Evolutionary conservation across 2,888 invertebrate species (phyloP), one percentile per base, ranked within the genome.

Genomic region (Drosophila monieri): DNA sequence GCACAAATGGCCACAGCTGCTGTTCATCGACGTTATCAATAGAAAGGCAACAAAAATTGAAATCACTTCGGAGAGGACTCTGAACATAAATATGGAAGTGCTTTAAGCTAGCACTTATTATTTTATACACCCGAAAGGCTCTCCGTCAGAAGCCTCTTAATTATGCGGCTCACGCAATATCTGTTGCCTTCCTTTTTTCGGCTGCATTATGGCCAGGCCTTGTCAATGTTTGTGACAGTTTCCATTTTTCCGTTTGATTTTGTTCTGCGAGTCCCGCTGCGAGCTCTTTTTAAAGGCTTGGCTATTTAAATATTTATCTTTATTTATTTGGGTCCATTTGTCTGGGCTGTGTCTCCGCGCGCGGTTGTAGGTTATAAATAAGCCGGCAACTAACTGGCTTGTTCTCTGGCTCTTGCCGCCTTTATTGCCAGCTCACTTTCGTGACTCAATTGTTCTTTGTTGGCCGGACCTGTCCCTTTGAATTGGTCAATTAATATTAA

Each of bases 401-500:
- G 4, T 27, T 27, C 9, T 8, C 27, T 27, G 8, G 27, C 27
- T 27, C 27, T 52, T 46, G 43, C 12, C 25, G 44, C 41, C 67
- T 56, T 66, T 66, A 35, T 44, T 66, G 18, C 49, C 39, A 39
- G 61, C 54, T 54, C 57, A 57, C 67, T 62, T 77, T 75, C 72
- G 60, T 51, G 59, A 47, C 55, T 60, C 30, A 54, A 64, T 55
- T 62, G 55, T 65, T 68, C 64, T 48, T 41, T 41, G 32, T 30
- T 21, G 41, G 52, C 35, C 35, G 12, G 12, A 3, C 54, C 72
- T 52, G 78, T 76, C 67, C 72, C 49, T 76, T 77, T 88, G 69
- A 76, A 77, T 80, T 78, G 87, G 64, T 78, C 85, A 85, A 85
- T 85, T 88, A 85, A 85, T 88, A 85, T 88, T 85, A 86, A 85